phyloP scores from a whole-genome alignment of 2,113 vertebrate species.

The Oreamnos americanus region DNA sequence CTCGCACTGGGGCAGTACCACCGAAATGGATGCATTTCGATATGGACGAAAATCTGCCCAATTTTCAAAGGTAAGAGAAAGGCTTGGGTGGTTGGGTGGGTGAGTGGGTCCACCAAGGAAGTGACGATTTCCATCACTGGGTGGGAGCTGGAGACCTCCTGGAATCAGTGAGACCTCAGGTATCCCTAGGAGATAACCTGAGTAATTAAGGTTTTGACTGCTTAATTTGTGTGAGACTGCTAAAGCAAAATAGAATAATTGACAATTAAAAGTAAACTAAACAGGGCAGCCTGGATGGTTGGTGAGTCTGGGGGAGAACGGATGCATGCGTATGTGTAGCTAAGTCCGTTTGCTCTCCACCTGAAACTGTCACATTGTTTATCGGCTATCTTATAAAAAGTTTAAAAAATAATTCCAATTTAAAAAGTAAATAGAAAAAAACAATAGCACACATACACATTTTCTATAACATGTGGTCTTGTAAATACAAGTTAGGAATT shows the following conservation, averaged over 20 bases:
- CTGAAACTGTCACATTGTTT: not conserved
- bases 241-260: conserved; percentile 3
- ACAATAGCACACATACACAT: not conserved
- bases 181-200: not conserved
- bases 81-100: not conserved
- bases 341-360: not conserved
- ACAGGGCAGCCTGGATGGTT: not conserved
- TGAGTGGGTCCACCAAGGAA: not conserved
- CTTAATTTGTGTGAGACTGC: not conserved
- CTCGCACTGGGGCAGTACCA: conserved; percentile 97
- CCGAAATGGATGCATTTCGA: conserved; percentile 96
- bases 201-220: not conserved
- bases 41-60: conserved; percentile 98
- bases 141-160: not conserved
- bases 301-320: not conserved
- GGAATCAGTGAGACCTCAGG: not conserved
- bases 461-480: not conserved
- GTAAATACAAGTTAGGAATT: not conserved
- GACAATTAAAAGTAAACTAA: not conserved
- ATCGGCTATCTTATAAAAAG: not conserved
- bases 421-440: not conserved
- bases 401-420: not conserved
- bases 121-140: not conserved
- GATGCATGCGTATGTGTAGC: not conserved
- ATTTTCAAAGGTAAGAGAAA: conserved; percentile 95